phyloP scores from a whole-genome alignment of 2,888 invertebrate species.

The Molorchus minor region DNA sequence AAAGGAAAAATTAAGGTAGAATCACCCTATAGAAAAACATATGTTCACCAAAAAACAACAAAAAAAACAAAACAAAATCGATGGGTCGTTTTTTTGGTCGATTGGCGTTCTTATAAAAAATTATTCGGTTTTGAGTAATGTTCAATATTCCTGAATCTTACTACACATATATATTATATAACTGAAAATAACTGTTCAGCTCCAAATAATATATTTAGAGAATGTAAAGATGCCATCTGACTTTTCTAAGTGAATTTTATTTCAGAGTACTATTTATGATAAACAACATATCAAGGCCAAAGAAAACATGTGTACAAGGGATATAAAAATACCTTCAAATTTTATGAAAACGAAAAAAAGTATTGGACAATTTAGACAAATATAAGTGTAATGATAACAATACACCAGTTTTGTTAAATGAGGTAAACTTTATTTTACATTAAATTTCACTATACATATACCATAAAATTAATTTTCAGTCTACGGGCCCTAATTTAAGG shows the following conservation, averaged over 20 bases:
- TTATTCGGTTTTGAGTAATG: neutral
- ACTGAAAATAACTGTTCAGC: constrained; percentile 9
- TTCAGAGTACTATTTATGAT: neutral
- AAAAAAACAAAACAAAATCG: neutral
- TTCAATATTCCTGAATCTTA: neutral
- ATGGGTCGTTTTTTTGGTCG: no score
- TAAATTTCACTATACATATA: neutral
- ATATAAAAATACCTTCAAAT: constrained; percentile 4
- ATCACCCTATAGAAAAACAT: neutral
- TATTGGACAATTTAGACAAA: constrained; percentile 8
- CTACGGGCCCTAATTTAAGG: neutral
- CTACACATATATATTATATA: neutral
- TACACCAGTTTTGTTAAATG: neutral
- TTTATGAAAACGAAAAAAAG: neutral
- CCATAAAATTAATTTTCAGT: constrained; percentile 6
- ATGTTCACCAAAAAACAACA: neutral
- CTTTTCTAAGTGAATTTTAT: neutral
- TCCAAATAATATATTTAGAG: constrained; percentile 9
- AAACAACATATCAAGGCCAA: neutral
- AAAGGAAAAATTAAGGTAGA: no score
- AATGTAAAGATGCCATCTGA: constrained; percentile 1
- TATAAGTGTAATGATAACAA: constrained; percentile 6
- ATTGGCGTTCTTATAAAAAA: neutral
- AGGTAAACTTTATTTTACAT: neutral
- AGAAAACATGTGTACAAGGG: constrained; percentile 5